Percentiles rank a stretch among this genome's conserved stretches.
phyloP scores from a whole-genome alignment of 1,140 invertebrate species.

The Scylla paramamosain region DNA sequence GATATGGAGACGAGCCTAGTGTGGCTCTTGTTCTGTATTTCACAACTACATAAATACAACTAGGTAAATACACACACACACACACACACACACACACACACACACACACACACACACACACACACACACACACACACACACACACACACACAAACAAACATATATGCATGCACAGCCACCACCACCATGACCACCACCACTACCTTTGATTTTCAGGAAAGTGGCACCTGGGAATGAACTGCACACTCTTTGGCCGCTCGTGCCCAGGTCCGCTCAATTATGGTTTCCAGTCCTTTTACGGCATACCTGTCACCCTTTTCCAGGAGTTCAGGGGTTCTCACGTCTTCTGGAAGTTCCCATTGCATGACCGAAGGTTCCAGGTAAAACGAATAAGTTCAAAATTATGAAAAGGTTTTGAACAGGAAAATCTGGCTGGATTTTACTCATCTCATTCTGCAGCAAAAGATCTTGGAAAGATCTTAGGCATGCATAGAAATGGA shows the following conservation, averaged over 20 bases:
- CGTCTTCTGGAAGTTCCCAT: slow-evolving; percentile 60
- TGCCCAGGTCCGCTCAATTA: slow-evolving; percentile 81
- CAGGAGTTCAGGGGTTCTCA: slow-evolving; percentile 79
- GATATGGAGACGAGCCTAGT: too few relatives aligned
- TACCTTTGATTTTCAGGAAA: slow-evolving; percentile 68
- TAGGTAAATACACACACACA: too few relatives aligned
- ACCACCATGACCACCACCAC: not conserved
- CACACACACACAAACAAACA: not conserved
- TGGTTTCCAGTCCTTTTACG: slow-evolving; percentile 82
- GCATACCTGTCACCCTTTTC: slow-evolving; percentile 81
- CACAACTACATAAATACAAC: too few relatives aligned
- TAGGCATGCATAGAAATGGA: too few relatives aligned
- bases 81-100: too few relatives aligned
- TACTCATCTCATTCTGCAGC: too few relatives aligned
- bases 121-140: too few relatives aligned
- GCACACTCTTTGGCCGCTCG: slow-evolving; percentile 78
- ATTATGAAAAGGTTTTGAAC: too few relatives aligned
- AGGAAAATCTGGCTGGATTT: too few relatives aligned
- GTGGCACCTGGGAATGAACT: slow-evolving; percentile 81
- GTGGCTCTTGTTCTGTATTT: too few relatives aligned
- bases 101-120: too few relatives aligned
- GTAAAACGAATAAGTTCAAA: not conserved
- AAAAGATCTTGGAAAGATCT: too few relatives aligned
- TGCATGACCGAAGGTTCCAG: slow-evolving; percentile 27
- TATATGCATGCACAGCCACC: not conserved